Base-by-base conservation (phyloP, 2,888 invertebrate species). In the Phasia obesa region DNA sequence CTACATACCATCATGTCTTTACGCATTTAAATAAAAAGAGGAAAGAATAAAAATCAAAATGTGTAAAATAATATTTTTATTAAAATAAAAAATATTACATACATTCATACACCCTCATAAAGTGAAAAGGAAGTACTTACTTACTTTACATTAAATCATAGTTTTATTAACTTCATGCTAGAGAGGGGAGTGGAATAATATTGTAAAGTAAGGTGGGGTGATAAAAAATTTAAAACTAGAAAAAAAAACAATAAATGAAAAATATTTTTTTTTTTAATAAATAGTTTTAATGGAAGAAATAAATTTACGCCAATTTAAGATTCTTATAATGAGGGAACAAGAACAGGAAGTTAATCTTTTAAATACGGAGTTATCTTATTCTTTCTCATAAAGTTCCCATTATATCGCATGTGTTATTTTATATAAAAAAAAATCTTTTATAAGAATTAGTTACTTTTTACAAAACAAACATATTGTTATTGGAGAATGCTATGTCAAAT, bases 1-100 rank as follows among this genome's bases (percentile, higher is more conserved):
- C 35, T n/a, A 47, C 65, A 65, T 75, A n/a, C 64, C 74, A 57
- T 47, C 65, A 75, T 75, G 65, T 57, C 64, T 47, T 47, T 65
- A 57, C 19, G 47, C 65, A 57, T 57, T 65, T 47, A 23, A 23
- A 64, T 53, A 49, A 71, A 49, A 71, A 35, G n/a, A 4, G 19
- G 35, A 35, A 3, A 27, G 6, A 35, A n/a, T n/a, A 31, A 35
- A 11, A 35, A 35, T 35, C 35, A 11, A 1, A 35, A 35, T 35
- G 35, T 35, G 6, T 1, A 31, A 55, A 42, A 60, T 11, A 31
- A 60, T 13, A 21, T 13, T 42, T 38, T 15, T 57, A 31, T 59
- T 15, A 5, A 7, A 27, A 55, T 27, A 31, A 27, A 31, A 3
- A 55, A 31, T 25, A 31, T 11, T n/a, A n/a, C n/a, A n/a, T n/a